Evolutionary conservation across 2,113 vertebrate species (phyloP).

Genomic region (Lathamus discolor): DNA sequence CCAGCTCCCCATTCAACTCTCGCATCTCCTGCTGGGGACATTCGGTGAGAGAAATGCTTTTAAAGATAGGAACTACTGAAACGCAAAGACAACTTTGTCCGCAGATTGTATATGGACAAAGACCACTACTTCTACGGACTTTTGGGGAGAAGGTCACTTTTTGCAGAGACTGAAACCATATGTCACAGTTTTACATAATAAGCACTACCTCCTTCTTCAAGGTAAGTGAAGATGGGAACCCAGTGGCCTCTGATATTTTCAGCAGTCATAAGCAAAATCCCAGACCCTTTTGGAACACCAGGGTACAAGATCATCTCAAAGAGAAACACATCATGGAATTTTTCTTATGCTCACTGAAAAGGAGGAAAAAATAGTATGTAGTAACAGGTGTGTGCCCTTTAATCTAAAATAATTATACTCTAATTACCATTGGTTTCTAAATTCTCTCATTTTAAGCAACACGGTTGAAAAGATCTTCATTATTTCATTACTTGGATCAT

Average conservation of each 20-base stretch:
- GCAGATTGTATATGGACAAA: neutral
- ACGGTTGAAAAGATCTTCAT: neutral
- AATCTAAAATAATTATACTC: neutral
- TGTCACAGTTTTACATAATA: neutral
- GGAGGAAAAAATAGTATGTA: neutral
- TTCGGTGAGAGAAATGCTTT: neutral
- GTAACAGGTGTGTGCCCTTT: neutral
- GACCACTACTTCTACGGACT: neutral
- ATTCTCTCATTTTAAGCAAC: neutral
- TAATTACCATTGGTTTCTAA: neutral
- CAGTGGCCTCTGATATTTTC: neutral
- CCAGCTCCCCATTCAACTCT: neutral
- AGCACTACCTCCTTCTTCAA: neutral
- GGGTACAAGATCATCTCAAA: neutral
- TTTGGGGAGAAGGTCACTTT: neutral
- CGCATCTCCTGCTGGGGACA: neutral
- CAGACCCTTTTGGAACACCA: neutral
- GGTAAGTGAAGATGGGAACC: neutral
- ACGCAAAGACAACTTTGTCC: neutral
- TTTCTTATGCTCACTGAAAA: neutral
- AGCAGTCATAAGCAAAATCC: neutral
- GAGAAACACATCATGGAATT: neutral
- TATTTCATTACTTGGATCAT: neutral
- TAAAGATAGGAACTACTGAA: neutral
- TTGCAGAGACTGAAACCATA: fast-evolving